Conservation (phyloP, 2,113 vertebrate genomes). For the Falcunculus frontatus region DNA sequence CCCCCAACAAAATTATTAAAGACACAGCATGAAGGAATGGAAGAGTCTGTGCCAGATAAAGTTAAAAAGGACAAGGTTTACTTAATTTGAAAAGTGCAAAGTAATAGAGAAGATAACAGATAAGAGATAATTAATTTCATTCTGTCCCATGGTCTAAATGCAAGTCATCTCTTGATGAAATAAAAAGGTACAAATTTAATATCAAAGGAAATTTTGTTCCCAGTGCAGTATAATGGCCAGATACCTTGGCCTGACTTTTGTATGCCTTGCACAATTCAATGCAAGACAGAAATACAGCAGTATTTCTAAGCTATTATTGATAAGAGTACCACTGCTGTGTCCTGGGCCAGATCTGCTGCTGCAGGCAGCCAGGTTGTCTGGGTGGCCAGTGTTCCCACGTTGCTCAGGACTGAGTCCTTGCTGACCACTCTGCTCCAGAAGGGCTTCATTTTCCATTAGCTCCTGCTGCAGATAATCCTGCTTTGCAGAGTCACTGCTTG, state of each 20-base stretch:
- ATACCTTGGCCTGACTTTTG: neutral
- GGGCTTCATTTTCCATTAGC: neutral
- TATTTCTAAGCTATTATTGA: neutral
- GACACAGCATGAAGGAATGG: neutral
- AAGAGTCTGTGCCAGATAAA: neutral
- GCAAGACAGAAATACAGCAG: neutral
- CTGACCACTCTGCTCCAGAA: neutral
- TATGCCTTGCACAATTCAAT: neutral
- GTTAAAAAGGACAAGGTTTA: neutral
- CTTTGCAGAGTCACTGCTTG: neutral
- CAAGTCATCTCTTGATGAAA: constrained; percentile 42
- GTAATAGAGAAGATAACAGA: constrained; percentile 40
- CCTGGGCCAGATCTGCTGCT: neutral
- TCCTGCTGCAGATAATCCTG: neutral
- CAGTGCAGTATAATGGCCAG: neutral
- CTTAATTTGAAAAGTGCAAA: constrained; percentile 39
- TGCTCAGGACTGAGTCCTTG: neutral
- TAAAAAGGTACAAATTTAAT: constrained; percentile 46
- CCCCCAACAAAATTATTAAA: neutral
- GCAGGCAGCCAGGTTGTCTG: neutral
- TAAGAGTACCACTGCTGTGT: neutral
- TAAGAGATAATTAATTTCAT: constrained; percentile 15
- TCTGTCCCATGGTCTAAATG: neutral
- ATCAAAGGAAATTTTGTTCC: constrained; percentile 29
- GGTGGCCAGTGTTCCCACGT: neutral